Percentiles rank a stretch among this genome's conserved stretches.
Conservation (phyloP, 2,888 invertebrate species). For the Zaprionus lineosus region DNA sequence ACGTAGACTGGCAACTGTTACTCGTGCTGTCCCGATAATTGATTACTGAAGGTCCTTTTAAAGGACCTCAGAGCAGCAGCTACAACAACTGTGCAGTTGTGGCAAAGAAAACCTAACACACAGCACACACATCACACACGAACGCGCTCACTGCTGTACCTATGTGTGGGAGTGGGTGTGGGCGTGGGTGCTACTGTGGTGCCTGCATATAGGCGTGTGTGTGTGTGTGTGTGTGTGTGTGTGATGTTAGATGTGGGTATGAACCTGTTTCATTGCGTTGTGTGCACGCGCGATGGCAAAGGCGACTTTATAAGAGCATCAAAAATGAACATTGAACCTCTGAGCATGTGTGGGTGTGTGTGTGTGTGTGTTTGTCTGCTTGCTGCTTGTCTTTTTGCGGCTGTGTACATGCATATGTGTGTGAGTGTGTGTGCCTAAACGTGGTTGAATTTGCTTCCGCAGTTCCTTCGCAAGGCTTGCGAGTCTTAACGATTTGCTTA, state of each 20-base stretch:
- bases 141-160: not conserved
- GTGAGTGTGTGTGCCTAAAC: conserved; percentile 4
- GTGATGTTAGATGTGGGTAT: not conserved
- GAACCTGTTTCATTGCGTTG: no score
- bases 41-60: not conserved
- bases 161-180: not conserved
- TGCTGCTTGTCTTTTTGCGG: no score
- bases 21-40: not conserved
- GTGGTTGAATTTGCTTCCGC: conserved; percentile 18
- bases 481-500: conserved; percentile 73
- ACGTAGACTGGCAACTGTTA: not conserved
- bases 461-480: conserved; percentile 39
- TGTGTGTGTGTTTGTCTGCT: not conserved
- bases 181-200: conserved; percentile 1
- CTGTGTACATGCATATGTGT: not conserved
- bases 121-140: conserved; percentile 9
- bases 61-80: conserved; percentile 23
- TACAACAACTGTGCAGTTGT: conserved; percentile 21
- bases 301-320: conserved; percentile 18
- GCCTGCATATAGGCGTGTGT: no score
- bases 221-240: not conserved
- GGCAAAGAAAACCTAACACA: conserved; percentile 24
- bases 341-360: not conserved
- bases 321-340: conserved; percentile 41
- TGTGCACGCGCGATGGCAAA: no score